These are phyloP conservation scores for Helogale parvula DNA, from an alignment of 2,113 vertebrate species.

Conservation along the genomic window DNA sequence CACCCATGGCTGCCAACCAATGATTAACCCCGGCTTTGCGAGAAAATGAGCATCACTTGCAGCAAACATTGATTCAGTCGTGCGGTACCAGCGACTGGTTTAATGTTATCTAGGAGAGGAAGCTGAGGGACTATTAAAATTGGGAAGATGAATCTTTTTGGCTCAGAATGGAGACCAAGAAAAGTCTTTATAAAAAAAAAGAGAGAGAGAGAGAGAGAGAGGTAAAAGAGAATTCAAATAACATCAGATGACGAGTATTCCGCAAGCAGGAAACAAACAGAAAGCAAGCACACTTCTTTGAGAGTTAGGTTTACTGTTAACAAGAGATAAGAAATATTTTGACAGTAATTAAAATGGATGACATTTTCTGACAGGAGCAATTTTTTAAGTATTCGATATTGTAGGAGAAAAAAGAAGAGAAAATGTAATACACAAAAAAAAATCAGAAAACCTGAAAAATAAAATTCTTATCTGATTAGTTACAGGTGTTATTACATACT, in stretches of 20 bases:
- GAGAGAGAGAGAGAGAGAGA: neutral
- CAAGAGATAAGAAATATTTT: conserved; percentile 19
- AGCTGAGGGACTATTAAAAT: neutral
- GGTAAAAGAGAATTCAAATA: neutral
- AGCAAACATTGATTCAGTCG: neutral
- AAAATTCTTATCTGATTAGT: neutral
- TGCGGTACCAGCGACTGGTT: neutral
- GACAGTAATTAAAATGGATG: neutral
- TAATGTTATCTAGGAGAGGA: neutral
- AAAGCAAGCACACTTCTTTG: neutral
- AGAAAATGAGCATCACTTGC: neutral
- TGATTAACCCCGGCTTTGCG: neutral
- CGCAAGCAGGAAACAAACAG: neutral
- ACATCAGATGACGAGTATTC: neutral
- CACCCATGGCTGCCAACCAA: neutral
- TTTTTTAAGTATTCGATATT: neutral
- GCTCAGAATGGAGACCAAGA: neutral
- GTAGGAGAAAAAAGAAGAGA: neutral
- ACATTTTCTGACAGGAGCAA: neutral
- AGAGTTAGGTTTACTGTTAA: neutral
- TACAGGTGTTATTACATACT: neutral
- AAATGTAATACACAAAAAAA: neutral
- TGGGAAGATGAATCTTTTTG: neutral
- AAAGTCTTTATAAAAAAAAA: neutral
- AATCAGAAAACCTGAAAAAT: neutral